Evolutionary conservation across 2,888 invertebrate genomes (phyloP).

Genomic region (Eustalomyia histrio): DNA sequence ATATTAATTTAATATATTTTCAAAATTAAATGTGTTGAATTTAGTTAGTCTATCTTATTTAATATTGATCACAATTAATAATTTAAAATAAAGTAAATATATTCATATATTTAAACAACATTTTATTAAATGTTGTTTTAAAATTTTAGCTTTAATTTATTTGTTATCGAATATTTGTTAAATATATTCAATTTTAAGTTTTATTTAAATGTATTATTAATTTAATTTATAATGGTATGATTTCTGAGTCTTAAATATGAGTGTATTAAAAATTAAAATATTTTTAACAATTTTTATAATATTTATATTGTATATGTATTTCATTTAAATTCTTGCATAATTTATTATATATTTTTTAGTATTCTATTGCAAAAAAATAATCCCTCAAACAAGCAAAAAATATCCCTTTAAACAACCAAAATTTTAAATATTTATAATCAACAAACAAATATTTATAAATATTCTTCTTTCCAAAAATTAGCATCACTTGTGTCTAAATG

Average conservation of each 20-base stretch:
- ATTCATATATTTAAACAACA: slow-evolving; percentile 1
- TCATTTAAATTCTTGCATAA: neutral
- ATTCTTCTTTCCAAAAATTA: slow-evolving; percentile 12
- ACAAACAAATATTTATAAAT: neutral
- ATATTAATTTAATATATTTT: too few species aligned
- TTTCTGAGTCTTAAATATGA: neutral
- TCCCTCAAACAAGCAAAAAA: neutral
- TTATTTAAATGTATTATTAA: neutral
- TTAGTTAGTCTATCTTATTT: slow-evolving; percentile 33
- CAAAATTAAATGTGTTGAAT: slow-evolving; percentile 9
- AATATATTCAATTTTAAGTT: slow-evolving; percentile 36
- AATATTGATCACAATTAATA: slow-evolving; percentile 43
- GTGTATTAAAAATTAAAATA: neutral
- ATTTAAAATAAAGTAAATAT: neutral
- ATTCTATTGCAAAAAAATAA: slow-evolving; percentile 1
- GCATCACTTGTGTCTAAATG: slow-evolving; percentile 30
- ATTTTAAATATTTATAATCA: neutral
- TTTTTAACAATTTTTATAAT: neutral
- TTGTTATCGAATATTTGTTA: slow-evolving; percentile 50
- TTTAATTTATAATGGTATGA: slow-evolving; percentile 10
- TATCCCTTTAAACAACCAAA: neutral
- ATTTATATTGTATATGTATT: too few species aligned
- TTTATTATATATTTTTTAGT: neutral
- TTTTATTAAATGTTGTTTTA: slow-evolving; percentile 16
- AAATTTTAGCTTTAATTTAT: slow-evolving; percentile 56